Conservation (phyloP, 2,113 vertebrate species). For the Phyllostomus discolor region DNA sequence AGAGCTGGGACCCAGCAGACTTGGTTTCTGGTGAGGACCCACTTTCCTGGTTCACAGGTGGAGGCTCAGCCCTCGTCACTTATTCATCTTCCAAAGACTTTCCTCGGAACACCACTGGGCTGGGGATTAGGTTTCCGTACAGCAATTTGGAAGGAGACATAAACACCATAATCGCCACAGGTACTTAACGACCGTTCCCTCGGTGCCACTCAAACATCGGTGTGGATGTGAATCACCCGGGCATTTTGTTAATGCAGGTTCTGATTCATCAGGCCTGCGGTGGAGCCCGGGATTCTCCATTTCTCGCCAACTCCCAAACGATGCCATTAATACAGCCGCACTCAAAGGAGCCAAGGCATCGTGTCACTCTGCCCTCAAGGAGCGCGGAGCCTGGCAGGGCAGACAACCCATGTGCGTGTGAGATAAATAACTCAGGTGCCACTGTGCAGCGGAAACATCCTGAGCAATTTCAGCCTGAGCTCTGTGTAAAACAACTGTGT, state of each 20-base stretch:
- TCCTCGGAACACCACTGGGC: background rate
- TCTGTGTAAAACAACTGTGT: background rate
- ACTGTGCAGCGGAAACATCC: background rate
- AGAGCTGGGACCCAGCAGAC: background rate
- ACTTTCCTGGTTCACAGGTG: background rate
- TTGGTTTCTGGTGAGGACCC: background rate
- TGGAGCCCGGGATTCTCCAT: background rate
- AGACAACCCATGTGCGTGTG: background rate
- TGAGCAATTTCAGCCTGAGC: background rate
- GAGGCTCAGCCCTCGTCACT: background rate
- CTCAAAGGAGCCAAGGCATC: background rate
- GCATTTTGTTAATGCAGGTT: background rate
- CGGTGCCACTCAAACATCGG: background rate
- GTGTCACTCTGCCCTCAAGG: background rate
- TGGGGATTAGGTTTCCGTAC: background rate
- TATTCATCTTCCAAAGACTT: background rate
- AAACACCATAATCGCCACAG: background rate
- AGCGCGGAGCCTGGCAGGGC: background rate
- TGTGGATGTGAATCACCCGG: background rate
- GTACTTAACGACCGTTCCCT: background rate
- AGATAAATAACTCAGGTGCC: background rate
- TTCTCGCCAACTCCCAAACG: background rate
- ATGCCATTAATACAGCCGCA: background rate
- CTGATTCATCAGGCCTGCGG: background rate
- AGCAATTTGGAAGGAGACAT: background rate